These are phyloP conservation scores for Rafetus swinhoei DNA, from an alignment of 2,113 vertebrate species.

Conservation along the genomic window DNA sequence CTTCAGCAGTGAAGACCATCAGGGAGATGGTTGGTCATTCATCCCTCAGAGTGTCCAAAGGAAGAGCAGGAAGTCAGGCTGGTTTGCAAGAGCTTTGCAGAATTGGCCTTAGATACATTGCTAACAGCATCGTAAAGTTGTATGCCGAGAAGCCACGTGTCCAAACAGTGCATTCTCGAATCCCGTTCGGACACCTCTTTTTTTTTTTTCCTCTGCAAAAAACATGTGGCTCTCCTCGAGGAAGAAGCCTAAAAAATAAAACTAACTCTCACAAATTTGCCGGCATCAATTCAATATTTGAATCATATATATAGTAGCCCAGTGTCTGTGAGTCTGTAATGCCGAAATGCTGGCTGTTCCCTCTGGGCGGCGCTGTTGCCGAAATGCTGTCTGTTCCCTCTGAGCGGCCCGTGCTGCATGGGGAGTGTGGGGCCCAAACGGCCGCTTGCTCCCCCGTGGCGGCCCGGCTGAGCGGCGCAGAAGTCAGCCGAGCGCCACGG, in stretches of 20 bases:
- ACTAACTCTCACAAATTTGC: neutral
- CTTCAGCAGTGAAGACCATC: too few relatives aligned
- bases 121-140: neutral
- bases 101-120: neutral
- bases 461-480: too few relatives aligned
- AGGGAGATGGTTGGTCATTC: neutral
- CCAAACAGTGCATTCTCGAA: neutral
- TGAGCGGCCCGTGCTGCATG: too few relatives aligned
- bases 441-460: too few relatives aligned
- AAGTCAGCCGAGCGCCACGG: too few relatives aligned
- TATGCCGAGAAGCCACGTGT: neutral
- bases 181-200: neutral
- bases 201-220: neutral
- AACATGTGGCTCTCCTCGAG: neutral
- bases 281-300: too few relatives aligned
- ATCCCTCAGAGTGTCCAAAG: neutral
- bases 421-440: too few relatives aligned
- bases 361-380: too few relatives aligned
- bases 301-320: too few relatives aligned
- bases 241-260: neutral
- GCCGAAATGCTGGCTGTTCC: too few relatives aligned
- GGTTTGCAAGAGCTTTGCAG: neutral
- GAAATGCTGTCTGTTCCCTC: too few relatives aligned
- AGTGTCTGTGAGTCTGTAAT: too few relatives aligned
- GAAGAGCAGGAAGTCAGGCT: neutral